These are phyloP conservation scores for Scelioninae gen. 1 DNA, from an alignment of 2,888 invertebrate genomes.

Conservation along the genomic window DNA sequence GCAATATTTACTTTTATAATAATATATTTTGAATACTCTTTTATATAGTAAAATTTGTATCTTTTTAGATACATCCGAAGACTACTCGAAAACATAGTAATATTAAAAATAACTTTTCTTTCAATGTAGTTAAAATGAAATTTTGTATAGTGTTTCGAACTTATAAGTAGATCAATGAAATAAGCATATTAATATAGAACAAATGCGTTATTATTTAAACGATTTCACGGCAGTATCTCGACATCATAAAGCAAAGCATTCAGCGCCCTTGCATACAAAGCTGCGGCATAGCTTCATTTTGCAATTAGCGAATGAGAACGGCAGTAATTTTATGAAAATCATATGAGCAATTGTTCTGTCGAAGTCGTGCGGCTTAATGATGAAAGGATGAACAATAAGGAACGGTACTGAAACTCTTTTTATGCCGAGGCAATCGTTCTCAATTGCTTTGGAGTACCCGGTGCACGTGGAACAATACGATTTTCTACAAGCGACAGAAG, in stretches of 20 bases:
- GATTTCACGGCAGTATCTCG: conserved; percentile 55
- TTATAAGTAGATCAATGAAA: conserved; percentile 41
- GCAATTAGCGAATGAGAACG: conserved; percentile 67
- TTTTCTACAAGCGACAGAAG: conserved; percentile 41
- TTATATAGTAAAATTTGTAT: too few species aligned
- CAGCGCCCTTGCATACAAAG: conserved; percentile 51
- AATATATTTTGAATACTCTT: too few species aligned
- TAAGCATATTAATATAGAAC: conserved; percentile 47
- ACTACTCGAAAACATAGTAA: too few species aligned
- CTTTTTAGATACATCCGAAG: too few species aligned
- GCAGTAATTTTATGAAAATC: conserved; percentile 68
- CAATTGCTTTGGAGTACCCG: conserved; percentile 54
- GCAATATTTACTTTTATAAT: too few species aligned
- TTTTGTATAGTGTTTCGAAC: neutral
- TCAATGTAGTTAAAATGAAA: too few species aligned
- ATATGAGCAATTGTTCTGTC: conserved; percentile 67
- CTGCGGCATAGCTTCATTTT: conserved; percentile 51
- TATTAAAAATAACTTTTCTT: too few species aligned
- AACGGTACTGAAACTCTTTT: conserved; percentile 63
- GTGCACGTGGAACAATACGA: conserved; percentile 59
- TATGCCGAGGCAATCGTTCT: conserved; percentile 57
- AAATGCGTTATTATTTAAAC: conserved; percentile 56
- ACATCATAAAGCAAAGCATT: conserved; percentile 39
- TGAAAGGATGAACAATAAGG: conserved; percentile 65
- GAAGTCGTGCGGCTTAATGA: conserved; percentile 61